These are phyloP conservation scores for Cenopis cana DNA, from an alignment of 2,888 invertebrate genomes.

Conservation along the genomic window DNA sequence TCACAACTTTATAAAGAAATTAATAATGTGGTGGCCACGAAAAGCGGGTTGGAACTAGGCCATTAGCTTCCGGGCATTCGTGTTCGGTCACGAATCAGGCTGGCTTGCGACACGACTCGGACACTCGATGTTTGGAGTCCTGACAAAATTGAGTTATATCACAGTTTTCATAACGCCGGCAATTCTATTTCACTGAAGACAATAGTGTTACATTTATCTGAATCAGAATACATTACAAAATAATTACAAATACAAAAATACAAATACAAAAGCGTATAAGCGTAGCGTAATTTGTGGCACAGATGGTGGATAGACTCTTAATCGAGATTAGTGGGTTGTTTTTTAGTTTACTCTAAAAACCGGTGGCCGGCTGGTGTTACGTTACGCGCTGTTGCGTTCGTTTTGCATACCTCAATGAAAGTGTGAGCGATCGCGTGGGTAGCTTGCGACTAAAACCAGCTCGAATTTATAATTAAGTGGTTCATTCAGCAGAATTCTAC, in stretches of 20 bases:
- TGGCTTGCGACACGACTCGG: slow-evolving; percentile 61
- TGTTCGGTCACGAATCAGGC: slow-evolving; percentile 70
- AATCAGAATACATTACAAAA: slow-evolving; percentile 18
- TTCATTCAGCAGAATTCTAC: background rate
- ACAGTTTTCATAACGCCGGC: slow-evolving; percentile 58
- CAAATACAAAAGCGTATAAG: too few species aligned
- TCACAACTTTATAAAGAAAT: slow-evolving; percentile 43
- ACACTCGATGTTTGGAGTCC: slow-evolving; percentile 53
- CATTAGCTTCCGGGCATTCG: slow-evolving; percentile 78
- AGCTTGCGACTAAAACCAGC: background rate
- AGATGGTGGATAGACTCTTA: background rate
- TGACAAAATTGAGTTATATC: slow-evolving; percentile 59
- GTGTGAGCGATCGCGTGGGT: slow-evolving; percentile 16
- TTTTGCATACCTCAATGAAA: slow-evolving; percentile 34
- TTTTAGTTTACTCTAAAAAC: background rate
- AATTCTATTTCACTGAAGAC: slow-evolving; percentile 23
- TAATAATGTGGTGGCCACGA: slow-evolving; percentile 61
- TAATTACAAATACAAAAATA: too few species aligned
- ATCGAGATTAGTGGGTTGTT: background rate
- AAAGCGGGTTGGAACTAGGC: slow-evolving; percentile 69
- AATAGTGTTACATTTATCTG: slow-evolving; percentile 26
- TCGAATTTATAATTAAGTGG: slow-evolving; percentile 1
- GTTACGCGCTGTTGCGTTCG: slow-evolving; percentile 8
- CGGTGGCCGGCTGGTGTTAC: background rate
- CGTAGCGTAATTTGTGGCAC: too few species aligned